Percentiles rank a stretch among this genome's conserved stretches.
These are phyloP conservation scores for Diarsia mendica DNA, from an alignment of 2,888 invertebrate species.

Conservation along the genomic window DNA sequence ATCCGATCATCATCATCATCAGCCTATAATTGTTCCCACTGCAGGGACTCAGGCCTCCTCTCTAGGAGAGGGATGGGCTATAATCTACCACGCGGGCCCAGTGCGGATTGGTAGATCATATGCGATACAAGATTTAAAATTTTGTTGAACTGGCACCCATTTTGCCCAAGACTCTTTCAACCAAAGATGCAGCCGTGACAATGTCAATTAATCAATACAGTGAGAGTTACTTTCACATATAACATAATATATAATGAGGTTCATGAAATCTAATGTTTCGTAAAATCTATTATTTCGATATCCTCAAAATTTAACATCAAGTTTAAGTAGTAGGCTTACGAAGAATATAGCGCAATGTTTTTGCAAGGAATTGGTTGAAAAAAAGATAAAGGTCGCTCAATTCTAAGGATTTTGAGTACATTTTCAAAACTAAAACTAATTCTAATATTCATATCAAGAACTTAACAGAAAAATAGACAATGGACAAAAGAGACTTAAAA, in stretches of 20 bases:
- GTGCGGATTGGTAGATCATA: too few relatives aligned
- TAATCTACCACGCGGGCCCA: too few relatives aligned
- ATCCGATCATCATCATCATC: too few relatives aligned
- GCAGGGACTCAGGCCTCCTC: too few relatives aligned
- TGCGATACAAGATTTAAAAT: not conserved
- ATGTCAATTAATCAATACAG: not conserved
- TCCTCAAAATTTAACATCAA: not conserved
- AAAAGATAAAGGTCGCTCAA: not conserved
- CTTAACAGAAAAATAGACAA: slow-evolving; percentile 14
- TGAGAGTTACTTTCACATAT: not conserved
- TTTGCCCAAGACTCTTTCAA: not conserved
- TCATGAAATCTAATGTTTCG: not conserved
- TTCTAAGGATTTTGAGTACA: not conserved
- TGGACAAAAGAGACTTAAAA: not conserved
- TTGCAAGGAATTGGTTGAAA: not conserved
- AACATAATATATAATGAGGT: not conserved
- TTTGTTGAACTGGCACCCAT: not conserved
- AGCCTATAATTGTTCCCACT: too few relatives aligned
- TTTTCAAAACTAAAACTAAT: slow-evolving; percentile 9
- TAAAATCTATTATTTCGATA: not conserved
- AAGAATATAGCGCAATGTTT: not conserved
- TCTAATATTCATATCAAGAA: slow-evolving; percentile 8
- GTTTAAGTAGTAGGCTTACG: not conserved
- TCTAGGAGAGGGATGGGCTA: too few relatives aligned
- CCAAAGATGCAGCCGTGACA: not conserved